Base-by-base conservation (phyloP, 2,113 vertebrate genomes). In the Spea multiplicata region DNA sequence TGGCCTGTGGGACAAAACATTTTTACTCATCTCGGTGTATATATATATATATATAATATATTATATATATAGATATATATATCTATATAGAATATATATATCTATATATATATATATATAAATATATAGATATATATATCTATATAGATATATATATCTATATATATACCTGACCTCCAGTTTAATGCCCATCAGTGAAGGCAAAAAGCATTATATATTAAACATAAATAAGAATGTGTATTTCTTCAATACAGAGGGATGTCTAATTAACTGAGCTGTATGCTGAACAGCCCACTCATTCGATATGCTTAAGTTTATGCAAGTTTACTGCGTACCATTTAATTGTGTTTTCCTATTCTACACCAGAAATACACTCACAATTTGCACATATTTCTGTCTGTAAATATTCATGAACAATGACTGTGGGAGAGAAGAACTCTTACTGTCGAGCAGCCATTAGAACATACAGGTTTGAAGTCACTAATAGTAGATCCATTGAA, bases 1-100 rank as follows among this genome's bases (percentile, higher is more conserved):
- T 64, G 84, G 87, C 88, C 87, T 86, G 81, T 79, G 90, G 88
- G 89, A 89, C 86, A 92, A 30, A 30, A 30, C 65, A 80, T 74
- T 50, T 64, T 80, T 64, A 67, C 71, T 80, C 71, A 67, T 61
- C 68, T 71, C 17, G 69, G 57, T 71, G 17, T 65, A 14, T 52
- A 5, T 30, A 30, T 30, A 30, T 30, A 30, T 30, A 30, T 30
- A 30, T 30, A 30, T n/a, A n/a, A n/a, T n/a, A n/a, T n/a, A n/a
- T n/a, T 52, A 5, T 30, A 30, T 30, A 30, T 30, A 30, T 30
- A 30, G 1, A 30, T 30, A 30, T 65, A 14, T 52, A 5, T 30
- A 30, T 30, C 1, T 30, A 30, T 30, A 30, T 30, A 30, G 1
- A 30, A 5, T 30, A 30, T 30, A 30, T 30, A 30, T 30, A 30